These are phyloP conservation scores for Orthonevra nobilis DNA, from an alignment of 2,888 invertebrate genomes.

Conservation along the genomic window DNA sequence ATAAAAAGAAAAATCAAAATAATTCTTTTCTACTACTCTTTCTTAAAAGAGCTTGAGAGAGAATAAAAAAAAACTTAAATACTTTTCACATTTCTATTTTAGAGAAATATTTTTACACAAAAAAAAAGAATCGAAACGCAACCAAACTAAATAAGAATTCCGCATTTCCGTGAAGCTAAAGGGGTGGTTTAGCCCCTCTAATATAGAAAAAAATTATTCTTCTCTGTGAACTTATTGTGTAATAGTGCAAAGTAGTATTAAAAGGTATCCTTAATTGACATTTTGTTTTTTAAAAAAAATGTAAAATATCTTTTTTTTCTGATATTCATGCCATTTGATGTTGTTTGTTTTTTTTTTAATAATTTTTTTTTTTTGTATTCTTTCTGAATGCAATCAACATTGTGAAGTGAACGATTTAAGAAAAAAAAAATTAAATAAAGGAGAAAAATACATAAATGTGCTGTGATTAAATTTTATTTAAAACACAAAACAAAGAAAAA, in stretches of 20 bases:
- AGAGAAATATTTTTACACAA: too few relatives aligned
- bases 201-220: slow-evolving; percentile 46
- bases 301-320: slow-evolving; percentile 5
- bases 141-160: slow-evolving; percentile 60
- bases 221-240: slow-evolving; percentile 70
- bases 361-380: not conserved
- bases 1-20: slow-evolving; percentile 30
- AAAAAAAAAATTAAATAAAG: too few relatives aligned
- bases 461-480: slow-evolving; percentile 18
- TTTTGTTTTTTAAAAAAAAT: slow-evolving; percentile 11
- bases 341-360: slow-evolving; percentile 8
- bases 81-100: slow-evolving; percentile 60
- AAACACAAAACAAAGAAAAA: slow-evolving; percentile 19
- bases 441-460: slow-evolving; percentile 33
- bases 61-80: slow-evolving; percentile 55
- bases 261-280: slow-evolving; percentile 54
- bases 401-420: slow-evolving; percentile 60
- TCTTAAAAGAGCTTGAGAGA: slow-evolving; percentile 68
- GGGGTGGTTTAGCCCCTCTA: slow-evolving; percentile 68
- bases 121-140: slow-evolving; percentile 62
- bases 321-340: slow-evolving; percentile 63
- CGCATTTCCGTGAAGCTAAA: slow-evolving; percentile 63
- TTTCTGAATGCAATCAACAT: slow-evolving; percentile 2
- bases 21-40: slow-evolving; percentile 60
- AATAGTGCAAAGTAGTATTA: slow-evolving; percentile 69